These are phyloP conservation scores for Mugil cephalus DNA, from an alignment of 2,113 vertebrate species.

Conservation along the genomic window DNA sequence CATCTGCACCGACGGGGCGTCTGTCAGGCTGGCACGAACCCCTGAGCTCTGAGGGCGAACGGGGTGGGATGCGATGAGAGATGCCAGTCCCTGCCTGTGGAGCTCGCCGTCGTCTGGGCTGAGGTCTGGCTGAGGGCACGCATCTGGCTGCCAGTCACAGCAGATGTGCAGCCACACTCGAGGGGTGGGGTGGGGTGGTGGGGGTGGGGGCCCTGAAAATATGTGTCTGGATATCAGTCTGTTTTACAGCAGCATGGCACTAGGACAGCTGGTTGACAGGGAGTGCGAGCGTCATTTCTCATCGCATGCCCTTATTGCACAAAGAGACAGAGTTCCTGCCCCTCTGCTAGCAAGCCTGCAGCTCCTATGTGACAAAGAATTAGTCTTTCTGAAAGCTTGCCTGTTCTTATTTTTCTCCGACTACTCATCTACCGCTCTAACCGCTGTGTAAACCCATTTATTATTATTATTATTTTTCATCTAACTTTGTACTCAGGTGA, in stretches of 20 bases:
- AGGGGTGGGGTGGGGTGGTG: too few species aligned
- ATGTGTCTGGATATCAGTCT: slow-evolving; percentile 31
- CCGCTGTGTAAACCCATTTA: not conserved
- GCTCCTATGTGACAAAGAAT: not conserved
- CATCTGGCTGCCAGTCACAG: slow-evolving; percentile 61
- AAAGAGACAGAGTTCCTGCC: not conserved
- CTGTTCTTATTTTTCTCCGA: not conserved
- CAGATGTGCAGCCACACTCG: slow-evolving; percentile 48
- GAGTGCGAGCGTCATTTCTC: slow-evolving; percentile 5
- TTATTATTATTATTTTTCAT: too few species aligned
- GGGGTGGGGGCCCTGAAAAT: slow-evolving; percentile 44
- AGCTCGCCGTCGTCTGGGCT: slow-evolving; percentile 51
- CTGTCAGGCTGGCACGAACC: slow-evolving; percentile 76
- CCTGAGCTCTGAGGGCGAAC: slow-evolving; percentile 52
- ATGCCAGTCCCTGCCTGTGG: slow-evolving; percentile 48
- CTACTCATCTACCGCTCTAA: too few species aligned
- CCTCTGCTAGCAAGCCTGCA: not conserved
- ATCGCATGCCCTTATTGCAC: not conserved
- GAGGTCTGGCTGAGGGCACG: slow-evolving; percentile 58
- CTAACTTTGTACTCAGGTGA: not conserved
- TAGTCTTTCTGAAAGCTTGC: not conserved
- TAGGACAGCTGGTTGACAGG: slow-evolving; percentile 17
- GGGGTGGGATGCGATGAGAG: slow-evolving; percentile 29
- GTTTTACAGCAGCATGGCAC: slow-evolving; percentile 12
- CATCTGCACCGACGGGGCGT: slow-evolving; percentile 76